Conservation (phyloP, 2,113 vertebrate genomes). For the Balaenoptera acutorostrata region DNA sequence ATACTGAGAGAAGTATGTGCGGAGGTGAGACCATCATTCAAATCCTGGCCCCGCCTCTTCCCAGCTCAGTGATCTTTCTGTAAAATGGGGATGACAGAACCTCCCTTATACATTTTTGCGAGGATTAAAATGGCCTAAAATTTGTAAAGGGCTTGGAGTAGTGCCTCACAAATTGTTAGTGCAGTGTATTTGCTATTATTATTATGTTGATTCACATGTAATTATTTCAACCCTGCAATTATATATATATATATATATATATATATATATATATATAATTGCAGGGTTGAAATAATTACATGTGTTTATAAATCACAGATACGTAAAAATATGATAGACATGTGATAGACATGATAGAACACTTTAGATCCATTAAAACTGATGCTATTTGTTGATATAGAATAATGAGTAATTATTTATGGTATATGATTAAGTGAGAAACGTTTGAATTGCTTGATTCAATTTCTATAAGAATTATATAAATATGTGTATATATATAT, state of each 20-base stretch:
- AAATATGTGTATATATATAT: not conserved
- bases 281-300: too few relatives aligned
- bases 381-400: not conserved
- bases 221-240: not conserved
- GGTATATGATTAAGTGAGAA: not conserved
- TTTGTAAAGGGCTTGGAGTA: not conserved
- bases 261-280: not conserved
- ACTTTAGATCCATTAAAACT: not conserved
- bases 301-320: not conserved
- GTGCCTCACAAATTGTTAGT: not conserved
- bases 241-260: not conserved
- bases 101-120: not conserved
- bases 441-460: not conserved
- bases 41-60: not conserved
- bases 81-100: not conserved
- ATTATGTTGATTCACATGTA: not conserved
- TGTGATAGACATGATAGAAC: not conserved
- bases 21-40: not conserved
- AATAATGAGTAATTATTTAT: not conserved
- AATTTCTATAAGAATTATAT: conserved; percentile 17
- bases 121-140: not conserved
- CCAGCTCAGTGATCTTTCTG: not conserved
- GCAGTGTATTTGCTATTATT: not conserved
- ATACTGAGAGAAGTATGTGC: not conserved
- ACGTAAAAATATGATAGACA: not conserved